Percentiles rank a stretch among this genome's conserved stretches.
These are phyloP conservation scores for Volucella zonaria DNA, from an alignment of 2,888 invertebrate genomes.

Conservation along the genomic window DNA sequence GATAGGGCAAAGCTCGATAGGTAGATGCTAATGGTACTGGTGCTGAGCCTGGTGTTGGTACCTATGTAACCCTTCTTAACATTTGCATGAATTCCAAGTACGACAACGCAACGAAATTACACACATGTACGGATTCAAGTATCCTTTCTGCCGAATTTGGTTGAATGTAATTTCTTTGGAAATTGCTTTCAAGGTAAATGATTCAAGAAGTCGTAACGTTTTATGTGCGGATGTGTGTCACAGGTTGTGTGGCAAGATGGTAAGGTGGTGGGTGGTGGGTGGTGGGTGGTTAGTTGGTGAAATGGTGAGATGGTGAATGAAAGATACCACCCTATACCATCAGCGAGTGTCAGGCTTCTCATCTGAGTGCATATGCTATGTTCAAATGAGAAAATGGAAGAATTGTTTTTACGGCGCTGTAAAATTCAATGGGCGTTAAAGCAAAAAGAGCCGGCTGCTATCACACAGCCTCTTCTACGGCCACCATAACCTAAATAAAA, in stretches of 20 bases:
- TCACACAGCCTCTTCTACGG: slow-evolving; percentile 25
- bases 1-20: slow-evolving; percentile 52
- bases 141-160: slow-evolving; percentile 71
- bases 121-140: slow-evolving; percentile 59
- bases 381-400: slow-evolving; percentile 72
- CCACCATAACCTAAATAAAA: slow-evolving; percentile 3
- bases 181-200: slow-evolving; percentile 74
- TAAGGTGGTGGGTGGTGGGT: no score
- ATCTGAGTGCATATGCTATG: slow-evolving; percentile 66
- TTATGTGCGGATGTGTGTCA: slow-evolving; percentile 67
- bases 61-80: slow-evolving; percentile 56
- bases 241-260: slow-evolving; percentile 44
- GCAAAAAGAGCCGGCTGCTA: slow-evolving; percentile 45
- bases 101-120: slow-evolving; percentile 62
- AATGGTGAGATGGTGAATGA: slow-evolving; percentile 8
- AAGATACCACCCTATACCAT: slow-evolving; percentile 30
- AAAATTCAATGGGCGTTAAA: slow-evolving; percentile 71
- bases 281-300: no score
- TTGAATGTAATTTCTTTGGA: slow-evolving; percentile 73
- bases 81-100: slow-evolving; percentile 71
- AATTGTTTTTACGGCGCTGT: slow-evolving; percentile 71
- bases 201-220: slow-evolving; percentile 73
- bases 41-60: not conserved
- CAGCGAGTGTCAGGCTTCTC: slow-evolving; percentile 31
- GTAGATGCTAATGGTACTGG: slow-evolving; percentile 12